These are phyloP conservation scores for Elgaria multicarinata DNA, from an alignment of 2,113 vertebrate species.

Conservation along the genomic window DNA sequence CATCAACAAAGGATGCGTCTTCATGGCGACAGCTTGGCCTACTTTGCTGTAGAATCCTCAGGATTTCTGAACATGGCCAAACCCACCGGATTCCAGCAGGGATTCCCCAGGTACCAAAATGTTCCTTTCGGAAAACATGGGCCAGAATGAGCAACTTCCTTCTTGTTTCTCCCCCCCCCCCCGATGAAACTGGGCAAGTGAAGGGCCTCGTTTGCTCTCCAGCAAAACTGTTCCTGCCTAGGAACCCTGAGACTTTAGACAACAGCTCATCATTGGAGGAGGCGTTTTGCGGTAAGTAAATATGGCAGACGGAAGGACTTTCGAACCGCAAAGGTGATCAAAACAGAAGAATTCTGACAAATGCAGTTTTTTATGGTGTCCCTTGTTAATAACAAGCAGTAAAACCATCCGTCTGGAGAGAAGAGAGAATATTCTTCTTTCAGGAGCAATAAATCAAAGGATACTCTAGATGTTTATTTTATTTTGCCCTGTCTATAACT, in stretches of 20 bases:
- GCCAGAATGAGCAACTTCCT: fast-evolving
- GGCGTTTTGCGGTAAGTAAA: constrained; percentile 13
- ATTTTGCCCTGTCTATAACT: not conserved
- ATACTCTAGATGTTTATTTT: constrained; percentile 15
- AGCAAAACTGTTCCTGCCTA: fast-evolving
- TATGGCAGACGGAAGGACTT: not conserved
- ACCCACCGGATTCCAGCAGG: not conserved
- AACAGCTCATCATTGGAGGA: constrained; percentile 34
- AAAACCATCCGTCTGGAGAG: constrained; percentile 50
- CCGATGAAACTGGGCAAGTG: not conserved
- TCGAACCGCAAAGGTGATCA: constrained; percentile 63
- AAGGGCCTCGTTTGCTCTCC: not conserved
- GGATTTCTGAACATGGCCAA: not conserved
- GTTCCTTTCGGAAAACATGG: not conserved
- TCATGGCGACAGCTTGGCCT: too few species aligned
- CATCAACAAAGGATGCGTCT: too few species aligned
- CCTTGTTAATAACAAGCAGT: constrained; percentile 42
- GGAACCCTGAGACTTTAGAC: not conserved
- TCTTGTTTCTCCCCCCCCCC: fast-evolving
- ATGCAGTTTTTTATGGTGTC: constrained; percentile 30
- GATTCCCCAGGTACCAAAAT: too few species aligned
- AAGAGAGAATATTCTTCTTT: constrained; percentile 68
- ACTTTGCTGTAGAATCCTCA: not conserved
- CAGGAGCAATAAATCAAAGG: constrained; percentile 71
- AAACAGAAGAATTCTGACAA: constrained; percentile 49